A percentile compares a stretch with the other conserved stretches of the same genome.
Conservation (phyloP, 2,888 invertebrate species). For the Odontothrips loti region DNA sequence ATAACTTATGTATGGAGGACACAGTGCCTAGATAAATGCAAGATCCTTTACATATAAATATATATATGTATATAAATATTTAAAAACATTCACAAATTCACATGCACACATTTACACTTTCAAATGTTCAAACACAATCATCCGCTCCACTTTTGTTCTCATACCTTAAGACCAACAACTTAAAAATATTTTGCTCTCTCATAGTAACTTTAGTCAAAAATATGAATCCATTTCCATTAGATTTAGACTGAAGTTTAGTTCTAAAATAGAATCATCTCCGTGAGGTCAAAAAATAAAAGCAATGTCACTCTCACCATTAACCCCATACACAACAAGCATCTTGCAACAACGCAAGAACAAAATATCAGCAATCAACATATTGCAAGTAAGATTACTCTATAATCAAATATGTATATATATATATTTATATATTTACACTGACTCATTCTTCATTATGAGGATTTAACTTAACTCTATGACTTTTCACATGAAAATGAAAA, state of each 20-base stretch:
- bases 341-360: conserved; percentile 8
- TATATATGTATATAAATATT: too few species aligned
- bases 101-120: neutral
- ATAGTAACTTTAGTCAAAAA: conserved; percentile 9
- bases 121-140: neutral
- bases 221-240: conserved; percentile 23
- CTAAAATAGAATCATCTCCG: conserved; percentile 25
- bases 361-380: conserved; percentile 23
- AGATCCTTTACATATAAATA: neutral
- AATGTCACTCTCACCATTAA: conserved; percentile 25
- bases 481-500: conserved; percentile 10
- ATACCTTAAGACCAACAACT: conserved; percentile 8
- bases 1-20: neutral
- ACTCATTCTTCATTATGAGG: neutral
- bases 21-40: neutral
- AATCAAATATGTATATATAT: conserved; percentile 1
- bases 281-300: conserved; percentile 25
- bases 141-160: neutral
- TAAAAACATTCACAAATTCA: neutral
- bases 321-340: conserved; percentile 21
- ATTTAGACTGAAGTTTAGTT: conserved; percentile 18
- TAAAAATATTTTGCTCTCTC: conserved; percentile 22
- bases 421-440: neutral
- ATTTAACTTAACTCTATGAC: neutral
- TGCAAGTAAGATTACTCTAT: conserved; percentile 1